These are phyloP conservation scores for Uropsilus gracilis DNA, from an alignment of 2,113 vertebrate genomes.

Conservation along the genomic window DNA sequence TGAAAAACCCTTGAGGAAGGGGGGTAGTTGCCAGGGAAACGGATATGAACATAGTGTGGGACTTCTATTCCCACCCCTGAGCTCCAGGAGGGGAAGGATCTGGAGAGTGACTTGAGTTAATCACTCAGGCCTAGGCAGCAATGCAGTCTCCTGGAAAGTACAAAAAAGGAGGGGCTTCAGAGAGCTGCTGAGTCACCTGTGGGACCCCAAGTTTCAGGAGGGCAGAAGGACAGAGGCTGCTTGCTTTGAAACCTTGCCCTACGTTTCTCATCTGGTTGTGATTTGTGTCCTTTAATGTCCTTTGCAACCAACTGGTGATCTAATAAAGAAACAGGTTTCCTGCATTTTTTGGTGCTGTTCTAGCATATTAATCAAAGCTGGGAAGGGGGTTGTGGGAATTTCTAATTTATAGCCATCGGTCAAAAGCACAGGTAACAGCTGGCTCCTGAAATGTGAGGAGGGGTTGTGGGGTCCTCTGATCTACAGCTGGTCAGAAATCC, in stretches of 20 bases:
- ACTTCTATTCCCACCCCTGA: no score
- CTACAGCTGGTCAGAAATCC: no score
- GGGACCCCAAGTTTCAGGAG: not conserved
- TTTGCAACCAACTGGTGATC: not conserved
- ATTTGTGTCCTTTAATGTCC: not conserved
- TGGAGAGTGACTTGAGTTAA: not conserved
- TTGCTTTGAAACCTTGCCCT: not conserved
- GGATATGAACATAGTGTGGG: no score
- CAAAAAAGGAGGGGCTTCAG: not conserved
- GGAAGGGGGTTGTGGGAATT: not conserved
- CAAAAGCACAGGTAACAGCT: not conserved
- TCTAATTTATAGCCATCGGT: not conserved
- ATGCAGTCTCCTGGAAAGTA: not conserved
- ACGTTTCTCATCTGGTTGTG: not conserved
- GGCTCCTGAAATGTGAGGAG: not conserved
- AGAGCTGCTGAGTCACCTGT: not conserved
- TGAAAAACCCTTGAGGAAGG: not conserved
- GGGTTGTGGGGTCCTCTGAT: not conserved
- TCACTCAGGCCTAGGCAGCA: not conserved
- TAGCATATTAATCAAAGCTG: not conserved
- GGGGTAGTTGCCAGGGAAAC: not conserved
- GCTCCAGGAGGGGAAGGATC: not conserved
- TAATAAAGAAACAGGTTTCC: not conserved
- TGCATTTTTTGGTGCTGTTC: not conserved
- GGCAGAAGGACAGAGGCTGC: not conserved